Conservation (phyloP, 2,797 vertebrate species). For the Varecia variegata region DNA sequence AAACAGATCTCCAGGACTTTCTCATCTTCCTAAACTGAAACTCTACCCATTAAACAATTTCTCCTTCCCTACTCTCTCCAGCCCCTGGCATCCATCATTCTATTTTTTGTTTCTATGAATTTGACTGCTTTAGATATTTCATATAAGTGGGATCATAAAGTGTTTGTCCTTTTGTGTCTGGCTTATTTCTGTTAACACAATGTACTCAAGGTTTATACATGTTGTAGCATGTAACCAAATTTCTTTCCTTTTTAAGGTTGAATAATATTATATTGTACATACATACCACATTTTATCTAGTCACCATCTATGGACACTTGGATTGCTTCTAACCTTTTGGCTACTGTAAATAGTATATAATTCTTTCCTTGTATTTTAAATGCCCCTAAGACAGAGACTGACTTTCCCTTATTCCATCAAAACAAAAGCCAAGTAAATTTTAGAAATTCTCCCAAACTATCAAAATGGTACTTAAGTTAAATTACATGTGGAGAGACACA, state of each 20-base stretch:
- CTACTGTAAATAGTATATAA: neutral
- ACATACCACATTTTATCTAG: neutral
- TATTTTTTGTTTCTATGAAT: neutral
- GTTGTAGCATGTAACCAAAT: neutral
- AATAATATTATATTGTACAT: neutral
- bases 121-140: neutral
- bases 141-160: neutral
- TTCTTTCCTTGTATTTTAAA: neutral
- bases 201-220: neutral
- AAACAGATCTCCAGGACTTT: neutral
- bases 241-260: neutral
- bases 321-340: neutral
- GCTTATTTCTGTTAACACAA: neutral
- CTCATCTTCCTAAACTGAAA: neutral
- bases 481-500: neutral
- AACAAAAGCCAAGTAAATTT: neutral
- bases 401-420: neutral
- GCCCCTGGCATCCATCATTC: neutral
- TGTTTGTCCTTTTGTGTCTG: neutral
- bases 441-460: neutral
- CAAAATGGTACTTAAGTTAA: neutral
- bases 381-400: neutral
- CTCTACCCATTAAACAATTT: neutral
- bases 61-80: neutral
- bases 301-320: neutral